Percentiles rank a stretch among this genome's conserved stretches.
Evolutionary conservation across 2,113 vertebrate species (phyloP).

Genomic region (Amphiprion percula): DNA sequence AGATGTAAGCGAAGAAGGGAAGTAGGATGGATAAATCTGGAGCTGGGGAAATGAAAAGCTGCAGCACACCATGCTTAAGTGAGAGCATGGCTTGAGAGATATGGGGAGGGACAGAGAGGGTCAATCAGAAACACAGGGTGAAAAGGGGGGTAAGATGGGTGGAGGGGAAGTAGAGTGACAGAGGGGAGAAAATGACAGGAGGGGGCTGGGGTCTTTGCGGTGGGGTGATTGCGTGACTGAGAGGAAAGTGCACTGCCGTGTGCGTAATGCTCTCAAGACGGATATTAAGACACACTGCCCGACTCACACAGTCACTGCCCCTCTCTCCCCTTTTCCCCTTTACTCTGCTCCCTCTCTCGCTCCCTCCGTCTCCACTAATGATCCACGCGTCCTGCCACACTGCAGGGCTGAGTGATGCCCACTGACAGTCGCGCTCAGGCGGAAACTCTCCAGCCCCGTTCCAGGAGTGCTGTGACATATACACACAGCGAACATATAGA

Average conservation of each 20-base stretch:
- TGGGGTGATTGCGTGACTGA: constrained; percentile 82
- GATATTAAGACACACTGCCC: constrained; percentile 79
- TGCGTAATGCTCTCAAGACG: constrained; percentile 85
- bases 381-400: constrained; percentile 81
- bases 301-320: constrained; percentile 70
- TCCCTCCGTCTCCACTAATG: constrained; percentile 83
- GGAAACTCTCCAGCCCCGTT: constrained; percentile 79
- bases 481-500: constrained; percentile 64
- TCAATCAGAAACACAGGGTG: constrained; percentile 63
- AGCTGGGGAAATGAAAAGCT: constrained; percentile 55
- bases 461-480: constrained; percentile 70
- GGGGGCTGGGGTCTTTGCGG: constrained; percentile 55
- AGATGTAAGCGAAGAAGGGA: constrained; percentile 37
- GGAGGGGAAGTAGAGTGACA: constrained; percentile 53
- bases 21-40: constrained; percentile 59
- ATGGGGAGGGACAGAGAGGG: constrained; percentile 53
- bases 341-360: constrained; percentile 64
- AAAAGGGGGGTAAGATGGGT: constrained; percentile 38
- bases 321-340: constrained; percentile 58
- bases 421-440: constrained; percentile 84
- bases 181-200: constrained; percentile 56
- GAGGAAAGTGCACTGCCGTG: constrained; percentile 82
- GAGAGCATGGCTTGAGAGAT: constrained; percentile 57
- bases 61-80: constrained; percentile 54
- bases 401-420: constrained; percentile 83